A percentile compares a stretch with the other conserved stretches of the same genome.
phyloP scores from a whole-genome alignment of 2,113 vertebrate species.

The Tragelaphus buxtoni region DNA sequence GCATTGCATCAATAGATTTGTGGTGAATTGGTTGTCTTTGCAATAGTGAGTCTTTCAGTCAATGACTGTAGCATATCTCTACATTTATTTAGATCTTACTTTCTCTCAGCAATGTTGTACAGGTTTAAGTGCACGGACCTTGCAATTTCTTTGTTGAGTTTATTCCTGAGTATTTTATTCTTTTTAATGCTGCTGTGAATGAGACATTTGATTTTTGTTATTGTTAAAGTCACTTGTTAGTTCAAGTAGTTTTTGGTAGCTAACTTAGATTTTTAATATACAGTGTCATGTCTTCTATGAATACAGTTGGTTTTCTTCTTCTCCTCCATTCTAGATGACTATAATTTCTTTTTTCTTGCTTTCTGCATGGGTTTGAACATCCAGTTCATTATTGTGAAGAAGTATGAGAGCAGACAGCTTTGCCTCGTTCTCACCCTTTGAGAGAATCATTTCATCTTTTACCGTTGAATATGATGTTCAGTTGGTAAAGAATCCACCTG shows the following conservation, averaged over 20 bases:
- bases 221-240: not conserved
- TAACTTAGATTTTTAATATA: not conserved
- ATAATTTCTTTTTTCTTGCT: not conserved
- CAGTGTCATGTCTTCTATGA: not conserved
- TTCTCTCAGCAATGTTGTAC: not conserved
- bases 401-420: not conserved
- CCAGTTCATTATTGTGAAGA: not conserved
- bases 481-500: not conserved
- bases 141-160: not conserved
- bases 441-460: not conserved
- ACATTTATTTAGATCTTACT: not conserved
- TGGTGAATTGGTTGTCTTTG: not conserved
- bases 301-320: not conserved
- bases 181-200: not conserved
- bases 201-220: not conserved
- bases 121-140: not conserved
- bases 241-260: not conserved
- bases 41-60: not conserved
- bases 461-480: not conserved
- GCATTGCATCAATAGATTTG: not conserved
- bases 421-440: not conserved
- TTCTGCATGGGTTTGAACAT: not conserved
- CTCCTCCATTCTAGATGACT: not conserved
- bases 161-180: not conserved
- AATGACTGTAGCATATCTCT: not conserved